A percentile compares a stretch with the other conserved stretches of the same genome.
phyloP scores from a whole-genome alignment of 2,888 invertebrate genomes.

The Tubulanus polymorphus region DNA sequence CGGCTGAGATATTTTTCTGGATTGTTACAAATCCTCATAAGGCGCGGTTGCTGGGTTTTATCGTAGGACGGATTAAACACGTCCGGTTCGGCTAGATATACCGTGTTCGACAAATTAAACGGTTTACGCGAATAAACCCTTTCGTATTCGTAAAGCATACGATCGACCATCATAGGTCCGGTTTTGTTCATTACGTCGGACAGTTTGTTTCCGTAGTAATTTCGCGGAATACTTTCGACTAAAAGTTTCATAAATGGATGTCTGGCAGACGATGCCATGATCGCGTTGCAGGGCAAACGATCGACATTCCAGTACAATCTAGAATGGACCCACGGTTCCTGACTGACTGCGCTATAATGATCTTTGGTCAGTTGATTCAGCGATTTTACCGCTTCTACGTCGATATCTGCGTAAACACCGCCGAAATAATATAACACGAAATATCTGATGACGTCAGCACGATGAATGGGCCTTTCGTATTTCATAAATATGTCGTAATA shows the following conservation, averaged over 20 bases:
- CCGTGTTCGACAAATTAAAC: not conserved
- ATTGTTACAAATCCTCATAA: not conserved
- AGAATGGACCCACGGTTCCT: constrained; percentile 43
- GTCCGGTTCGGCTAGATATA: not conserved
- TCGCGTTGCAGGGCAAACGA: constrained; percentile 36
- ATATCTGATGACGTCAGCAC: constrained; percentile 46
- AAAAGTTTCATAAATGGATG: constrained; percentile 41
- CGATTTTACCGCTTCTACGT: constrained; percentile 39
- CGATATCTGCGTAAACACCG: constrained; percentile 47
- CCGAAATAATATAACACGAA: constrained; percentile 45
- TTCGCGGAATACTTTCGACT: constrained; percentile 28
- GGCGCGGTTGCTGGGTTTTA: not conserved
- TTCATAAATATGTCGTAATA: constrained; percentile 33
- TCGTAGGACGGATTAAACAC: not conserved
- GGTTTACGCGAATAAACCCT: too few relatives aligned
- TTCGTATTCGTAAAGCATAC: not conserved
- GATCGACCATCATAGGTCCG: constrained; percentile 24
- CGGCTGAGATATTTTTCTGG: not conserved
- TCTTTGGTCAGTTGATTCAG: constrained; percentile 32
- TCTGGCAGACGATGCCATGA: constrained; percentile 34
- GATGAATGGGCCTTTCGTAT: constrained; percentile 35
- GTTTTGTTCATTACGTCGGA: constrained; percentile 36
- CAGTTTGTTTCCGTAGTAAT: constrained; percentile 35
- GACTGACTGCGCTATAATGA: constrained; percentile 36
- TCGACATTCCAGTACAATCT: constrained; percentile 13